Evolutionary conservation across 2,888 invertebrate genomes (phyloP).

Genomic region (Dolomedes plantarius): DNA sequence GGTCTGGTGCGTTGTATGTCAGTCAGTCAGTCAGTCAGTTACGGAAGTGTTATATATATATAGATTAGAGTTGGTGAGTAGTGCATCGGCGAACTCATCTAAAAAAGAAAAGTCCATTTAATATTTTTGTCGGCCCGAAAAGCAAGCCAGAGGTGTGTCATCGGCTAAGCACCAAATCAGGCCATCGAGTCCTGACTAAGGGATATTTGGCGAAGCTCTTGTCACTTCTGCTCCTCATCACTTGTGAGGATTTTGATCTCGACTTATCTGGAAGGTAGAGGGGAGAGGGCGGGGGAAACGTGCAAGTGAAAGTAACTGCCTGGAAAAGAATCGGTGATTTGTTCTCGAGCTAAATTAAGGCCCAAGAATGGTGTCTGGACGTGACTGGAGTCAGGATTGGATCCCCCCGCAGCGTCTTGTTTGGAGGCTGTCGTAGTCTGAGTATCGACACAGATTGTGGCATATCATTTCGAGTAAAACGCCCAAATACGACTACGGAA

Average conservation of each 20-base stretch:
- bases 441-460: constrained; percentile 33
- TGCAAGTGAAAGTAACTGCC: constrained; percentile 70
- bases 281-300: constrained; percentile 15
- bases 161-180: constrained; percentile 50
- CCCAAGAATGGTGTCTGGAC: constrained; percentile 53
- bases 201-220: constrained; percentile 63
- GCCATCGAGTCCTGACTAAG: constrained; percentile 19
- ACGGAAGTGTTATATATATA: too few relatives aligned
- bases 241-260: constrained; percentile 51
- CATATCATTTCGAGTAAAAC: not conserved
- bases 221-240: constrained; percentile 60
- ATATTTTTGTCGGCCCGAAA: too few relatives aligned
- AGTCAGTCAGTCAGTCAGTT: too few relatives aligned
- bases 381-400: constrained; percentile 50
- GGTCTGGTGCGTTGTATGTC: too few relatives aligned
- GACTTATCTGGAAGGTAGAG: constrained; percentile 17
- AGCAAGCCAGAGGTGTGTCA: constrained; percentile 8
- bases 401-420: constrained; percentile 10
- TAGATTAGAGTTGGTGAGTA: too few relatives aligned
- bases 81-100: too few relatives aligned
- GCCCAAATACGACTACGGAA: not conserved
- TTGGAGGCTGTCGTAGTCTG: constrained; percentile 13
- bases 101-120: too few relatives aligned
- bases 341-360: constrained; percentile 69
- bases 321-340: constrained; percentile 72